phyloP scores from a whole-genome alignment of 2,113 vertebrate genomes.

The Myotis davidii region DNA sequence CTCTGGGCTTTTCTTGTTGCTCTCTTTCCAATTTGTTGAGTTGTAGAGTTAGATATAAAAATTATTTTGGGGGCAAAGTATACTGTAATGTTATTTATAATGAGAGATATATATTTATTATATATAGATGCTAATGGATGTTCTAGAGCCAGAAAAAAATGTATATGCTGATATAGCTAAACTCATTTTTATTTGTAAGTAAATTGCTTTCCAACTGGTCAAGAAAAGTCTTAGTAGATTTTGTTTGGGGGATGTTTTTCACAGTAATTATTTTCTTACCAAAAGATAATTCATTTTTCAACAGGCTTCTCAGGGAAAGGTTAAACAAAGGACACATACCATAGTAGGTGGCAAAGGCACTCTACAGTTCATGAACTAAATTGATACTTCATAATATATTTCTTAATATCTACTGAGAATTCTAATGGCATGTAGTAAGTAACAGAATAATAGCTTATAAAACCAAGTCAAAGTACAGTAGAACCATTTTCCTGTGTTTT shows the following conservation, averaged over 20 bases:
- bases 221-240: background rate
- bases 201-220: constrained; percentile 14
- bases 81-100: background rate
- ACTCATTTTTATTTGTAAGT: constrained; percentile 31
- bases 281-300: constrained; percentile 43
- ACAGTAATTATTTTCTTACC: constrained; percentile 26
- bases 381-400: background rate
- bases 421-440: background rate
- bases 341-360: background rate
- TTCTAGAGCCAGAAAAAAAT: background rate
- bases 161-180: background rate
- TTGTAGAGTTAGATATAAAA: no score
- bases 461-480: background rate
- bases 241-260: background rate
- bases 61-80: background rate
- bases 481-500: background rate
- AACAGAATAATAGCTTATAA: constrained; percentile 36
- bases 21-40: no score
- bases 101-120: background rate
- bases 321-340: background rate
- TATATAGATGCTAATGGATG: background rate
- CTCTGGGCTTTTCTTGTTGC: no score
- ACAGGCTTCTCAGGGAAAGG: background rate
- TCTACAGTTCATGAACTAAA: constrained; percentile 20
- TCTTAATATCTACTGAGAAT: constrained; percentile 26